Base-by-base conservation (phyloP, 2,797 vertebrate species). In the Lithobates pipiens region DNA sequence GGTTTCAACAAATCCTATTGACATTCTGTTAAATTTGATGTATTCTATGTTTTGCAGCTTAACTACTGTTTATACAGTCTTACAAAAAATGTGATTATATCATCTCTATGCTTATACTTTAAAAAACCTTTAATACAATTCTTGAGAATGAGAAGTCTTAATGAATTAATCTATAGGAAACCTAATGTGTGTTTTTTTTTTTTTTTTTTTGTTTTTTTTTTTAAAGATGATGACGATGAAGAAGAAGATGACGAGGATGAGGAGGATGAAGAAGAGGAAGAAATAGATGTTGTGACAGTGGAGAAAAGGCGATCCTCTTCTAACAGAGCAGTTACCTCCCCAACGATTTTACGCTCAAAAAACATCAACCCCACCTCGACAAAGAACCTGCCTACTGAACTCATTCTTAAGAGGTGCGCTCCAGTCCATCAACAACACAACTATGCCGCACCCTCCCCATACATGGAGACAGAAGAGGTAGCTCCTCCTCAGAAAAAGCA, bases 401-500 rank as follows among this genome's bases (percentile, higher is more conserved):
- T 98, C 82, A 96, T 97, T 88, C 91, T 99, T 54, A 99, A 99
- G 83, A 94, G 97, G 71, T 91, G 94, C 0, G 95, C 95, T 39
- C 97, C 97, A 1, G 97, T 99, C 88, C 98, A 99, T 91, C 98
- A 99, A 94, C 98, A 99, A 76, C 98, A 99, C 93, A 99, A 99
- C 94, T 99, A 99, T 1, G 98, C 98, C 0, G 98, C 98, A 0
- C 98, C 97, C 0, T 99, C 98, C 0, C 98, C 98, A 0, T 98
- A 96, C 2, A 92, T 96, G n/a, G 95, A 96, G 77, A 92, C 88
- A 0, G 97, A 98, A 82, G 96, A 97, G 0, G 90, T 95, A 61
- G 95, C 93, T 0, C 92, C 95, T 1, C 98, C 97, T 0, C 96
- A 96, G 42, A 99, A 99, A 88, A 98, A 96, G 92, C 92, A 95